Base-by-base conservation (phyloP, 2,888 invertebrate species). In the Epiblema foenella region DNA sequence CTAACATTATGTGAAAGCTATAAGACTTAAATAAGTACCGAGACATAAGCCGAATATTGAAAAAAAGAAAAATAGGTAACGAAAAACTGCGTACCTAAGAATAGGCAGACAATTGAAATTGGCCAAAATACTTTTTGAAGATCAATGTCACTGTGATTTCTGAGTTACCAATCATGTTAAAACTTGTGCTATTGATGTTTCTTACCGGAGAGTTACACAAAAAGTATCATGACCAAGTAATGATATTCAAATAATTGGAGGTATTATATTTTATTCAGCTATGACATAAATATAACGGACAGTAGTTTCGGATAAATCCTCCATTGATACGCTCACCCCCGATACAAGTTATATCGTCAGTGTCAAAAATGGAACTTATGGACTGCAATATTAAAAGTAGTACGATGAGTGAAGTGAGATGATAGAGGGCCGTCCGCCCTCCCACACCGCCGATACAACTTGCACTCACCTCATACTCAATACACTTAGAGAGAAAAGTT, bases 1-100 rank as follows among this genome's bases (percentile, higher is more conserved):
- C 79, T 83, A 81, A 73, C 75, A 75, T 83, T 83, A 82, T 74
- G 81, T 76, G 78, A 84, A 77, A 85, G 85, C 84, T 84, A 70
- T 18, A 58, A 29, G 39, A 64, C 70, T 66, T 70, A 70, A 65
- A 66, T 80, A 78, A 69, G 68, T 73, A 76, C 73, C 71, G 68
- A 73, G 65, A 74, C 63, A 69, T 18, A 49, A 33, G 54, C 54
- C 29, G n/a, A 56, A 56, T 67, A 71, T 62, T 51, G 57, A 51
- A n/a, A 37, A 17, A 11, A 18, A 15, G 15, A 54, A 12, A 15
- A 52, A 20, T 12, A 24, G 4, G 24, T 24, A 24, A 4, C 2
- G 51, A 17, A 11, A 18, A 52, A 20, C 12, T 42, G 15, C 1
- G 39, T 4, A 39, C 12, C 12, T 42, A 42, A 5, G 46, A 5